Percentiles rank a stretch among this genome's conserved stretches.
Evolutionary conservation across 2,113 vertebrate species (phyloP).

Genomic region (Pipra filicauda): DNA sequence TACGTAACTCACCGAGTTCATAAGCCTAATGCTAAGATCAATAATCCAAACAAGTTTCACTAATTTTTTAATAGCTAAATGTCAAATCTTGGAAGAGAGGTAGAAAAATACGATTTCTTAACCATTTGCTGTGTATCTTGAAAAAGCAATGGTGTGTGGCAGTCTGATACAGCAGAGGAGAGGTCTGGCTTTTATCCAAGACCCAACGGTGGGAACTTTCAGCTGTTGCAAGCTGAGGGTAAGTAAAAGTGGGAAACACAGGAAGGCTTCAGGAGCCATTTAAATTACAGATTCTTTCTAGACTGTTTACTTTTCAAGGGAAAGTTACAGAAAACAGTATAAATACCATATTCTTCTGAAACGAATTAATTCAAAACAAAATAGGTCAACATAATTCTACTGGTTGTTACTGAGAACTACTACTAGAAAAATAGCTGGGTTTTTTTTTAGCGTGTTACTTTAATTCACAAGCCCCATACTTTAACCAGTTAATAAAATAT

Average conservation of each 20-base stretch:
- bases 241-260: constrained; percentile 4
- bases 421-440: background rate
- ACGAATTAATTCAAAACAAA: background rate
- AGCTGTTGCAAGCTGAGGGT: background rate
- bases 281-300: background rate
- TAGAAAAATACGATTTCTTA: background rate
- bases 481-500: background rate
- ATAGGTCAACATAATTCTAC: background rate
- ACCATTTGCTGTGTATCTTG: background rate
- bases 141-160: background rate
- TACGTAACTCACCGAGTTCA: background rate
- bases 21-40: background rate
- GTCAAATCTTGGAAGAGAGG: background rate
- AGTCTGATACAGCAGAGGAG: accelerated
- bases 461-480: background rate
- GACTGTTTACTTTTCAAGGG: constrained; percentile 5
- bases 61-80: background rate
- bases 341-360: background rate
- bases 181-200: background rate
- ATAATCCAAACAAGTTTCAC: background rate
- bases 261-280: background rate
- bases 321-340: background rate
- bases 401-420: background rate
- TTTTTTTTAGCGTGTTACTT: background rate
- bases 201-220: constrained; percentile 5